phyloP scores from a whole-genome alignment of 2,888 invertebrate genomes.

The Nasonia oneida region DNA sequence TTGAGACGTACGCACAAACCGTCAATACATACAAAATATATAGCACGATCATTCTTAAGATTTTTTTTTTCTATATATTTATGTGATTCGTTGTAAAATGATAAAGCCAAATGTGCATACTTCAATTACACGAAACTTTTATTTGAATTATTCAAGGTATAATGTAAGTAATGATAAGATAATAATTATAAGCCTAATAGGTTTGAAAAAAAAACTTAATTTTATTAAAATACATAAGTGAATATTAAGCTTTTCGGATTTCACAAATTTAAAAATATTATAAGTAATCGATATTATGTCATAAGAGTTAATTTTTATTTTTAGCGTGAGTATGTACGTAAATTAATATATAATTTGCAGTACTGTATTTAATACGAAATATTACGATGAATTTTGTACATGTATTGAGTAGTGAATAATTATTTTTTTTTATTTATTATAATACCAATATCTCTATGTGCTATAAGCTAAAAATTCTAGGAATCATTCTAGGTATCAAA shows the following conservation, averaged over 20 bases:
- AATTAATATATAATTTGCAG: constrained; percentile 56
- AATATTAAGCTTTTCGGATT: constrained; percentile 38
- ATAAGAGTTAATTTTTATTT: constrained; percentile 40
- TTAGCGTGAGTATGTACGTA: constrained; percentile 33
- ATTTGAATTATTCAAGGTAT: constrained; percentile 31
- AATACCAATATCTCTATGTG: constrained; percentile 19
- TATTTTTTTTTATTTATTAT: constrained; percentile 40
- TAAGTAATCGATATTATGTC: constrained; percentile 14
- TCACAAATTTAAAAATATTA: constrained; percentile 20
- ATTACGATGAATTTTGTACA: constrained; percentile 53
- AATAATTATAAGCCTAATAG: constrained; percentile 35
- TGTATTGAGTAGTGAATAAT: constrained; percentile 41
- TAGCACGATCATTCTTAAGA: constrained; percentile 6
- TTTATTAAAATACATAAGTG: constrained; percentile 33
- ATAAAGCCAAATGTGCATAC: constrained; percentile 41
- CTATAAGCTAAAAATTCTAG: constrained; percentile 35
- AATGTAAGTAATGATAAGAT: constrained; percentile 18
- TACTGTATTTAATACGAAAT: constrained; percentile 43
- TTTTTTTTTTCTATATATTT: neutral
- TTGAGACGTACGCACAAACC: constrained; percentile 46
- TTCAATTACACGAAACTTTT: constrained; percentile 17
- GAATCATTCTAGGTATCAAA: constrained; percentile 30
- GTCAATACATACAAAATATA: constrained; percentile 28
- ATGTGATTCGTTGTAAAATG: constrained; percentile 24
- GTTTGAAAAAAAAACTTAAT: constrained; percentile 37